Percentiles rank a stretch among this genome's conserved stretches.
Evolutionary conservation across 2,113 vertebrate genomes (phyloP).

Genomic region (Ia io): DNA sequence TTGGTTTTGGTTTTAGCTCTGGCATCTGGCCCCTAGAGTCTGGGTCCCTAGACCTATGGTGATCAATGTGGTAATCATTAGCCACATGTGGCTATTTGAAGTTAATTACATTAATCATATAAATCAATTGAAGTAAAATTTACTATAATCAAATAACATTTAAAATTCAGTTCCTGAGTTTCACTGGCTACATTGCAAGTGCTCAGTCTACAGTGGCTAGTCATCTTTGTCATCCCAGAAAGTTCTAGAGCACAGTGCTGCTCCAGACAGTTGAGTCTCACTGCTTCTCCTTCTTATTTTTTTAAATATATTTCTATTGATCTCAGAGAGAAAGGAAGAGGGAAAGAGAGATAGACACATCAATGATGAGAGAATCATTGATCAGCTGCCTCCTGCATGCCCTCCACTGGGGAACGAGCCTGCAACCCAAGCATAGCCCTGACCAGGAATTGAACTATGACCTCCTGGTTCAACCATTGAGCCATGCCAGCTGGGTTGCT

Average conservation of each 20-base stretch:
- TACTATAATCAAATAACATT: slow-evolving; percentile 7
- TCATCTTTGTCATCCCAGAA: neutral
- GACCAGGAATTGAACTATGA: too few relatives aligned
- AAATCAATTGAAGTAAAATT: neutral
- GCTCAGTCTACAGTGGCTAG: neutral
- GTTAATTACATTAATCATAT: neutral
- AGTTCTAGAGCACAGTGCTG: neutral
- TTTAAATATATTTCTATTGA: too few relatives aligned
- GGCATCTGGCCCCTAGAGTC: neutral
- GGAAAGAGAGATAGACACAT: too few relatives aligned
- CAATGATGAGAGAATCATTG: too few relatives aligned
- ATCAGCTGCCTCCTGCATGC: too few relatives aligned
- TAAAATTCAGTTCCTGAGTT: neutral
- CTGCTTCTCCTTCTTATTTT: neutral
- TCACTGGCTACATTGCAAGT: neutral
- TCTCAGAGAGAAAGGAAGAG: too few relatives aligned
- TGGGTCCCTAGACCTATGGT: neutral
- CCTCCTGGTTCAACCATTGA: too few relatives aligned
- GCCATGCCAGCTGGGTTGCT: too few relatives aligned
- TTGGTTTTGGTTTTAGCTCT: neutral
- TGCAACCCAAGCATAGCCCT: too few relatives aligned
- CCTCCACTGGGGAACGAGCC: too few relatives aligned
- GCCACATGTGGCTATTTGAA: neutral
- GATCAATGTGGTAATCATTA: neutral
- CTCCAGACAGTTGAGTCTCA: neutral